These are phyloP conservation scores for Aphelocoma californica DNA, from an alignment of 2,797 vertebrate genomes.

Conservation along the genomic window DNA sequence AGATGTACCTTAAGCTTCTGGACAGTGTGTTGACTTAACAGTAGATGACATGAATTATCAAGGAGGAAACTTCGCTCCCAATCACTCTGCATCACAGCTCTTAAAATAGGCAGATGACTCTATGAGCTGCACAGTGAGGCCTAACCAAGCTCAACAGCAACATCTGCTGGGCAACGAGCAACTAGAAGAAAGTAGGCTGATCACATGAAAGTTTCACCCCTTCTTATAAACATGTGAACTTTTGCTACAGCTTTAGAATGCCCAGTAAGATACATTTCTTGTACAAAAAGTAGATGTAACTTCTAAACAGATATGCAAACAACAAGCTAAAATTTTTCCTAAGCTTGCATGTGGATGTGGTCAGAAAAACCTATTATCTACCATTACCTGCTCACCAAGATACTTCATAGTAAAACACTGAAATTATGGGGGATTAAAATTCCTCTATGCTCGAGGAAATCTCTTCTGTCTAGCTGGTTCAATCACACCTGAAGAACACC, in stretches of 20 bases:
- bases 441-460: not conserved
- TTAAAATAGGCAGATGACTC: not conserved
- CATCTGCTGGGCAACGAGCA: conserved; percentile 51
- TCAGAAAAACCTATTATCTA: not conserved
- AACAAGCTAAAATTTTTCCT: not conserved
- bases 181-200: not conserved
- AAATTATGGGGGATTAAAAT: not conserved
- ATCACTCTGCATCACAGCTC: not conserved
- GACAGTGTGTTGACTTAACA: not conserved
- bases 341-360: rapidly evolving
- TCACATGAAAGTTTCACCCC: not conserved
- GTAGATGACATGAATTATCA: conserved; percentile 1
- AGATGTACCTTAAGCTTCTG: not conserved
- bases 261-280: not conserved
- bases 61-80: not conserved
- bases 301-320: not conserved
- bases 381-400: not conserved
- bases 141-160: conserved; percentile 63
- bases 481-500: not conserved
- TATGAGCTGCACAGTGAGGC: not conserved
- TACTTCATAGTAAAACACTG: not conserved
- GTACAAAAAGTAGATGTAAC: not conserved
- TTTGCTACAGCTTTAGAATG: not conserved
- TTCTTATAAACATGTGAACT: not conserved
- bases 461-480: not conserved